phyloP scores from a whole-genome alignment of 2,888 invertebrate species.

The Chloromyia formosa region DNA sequence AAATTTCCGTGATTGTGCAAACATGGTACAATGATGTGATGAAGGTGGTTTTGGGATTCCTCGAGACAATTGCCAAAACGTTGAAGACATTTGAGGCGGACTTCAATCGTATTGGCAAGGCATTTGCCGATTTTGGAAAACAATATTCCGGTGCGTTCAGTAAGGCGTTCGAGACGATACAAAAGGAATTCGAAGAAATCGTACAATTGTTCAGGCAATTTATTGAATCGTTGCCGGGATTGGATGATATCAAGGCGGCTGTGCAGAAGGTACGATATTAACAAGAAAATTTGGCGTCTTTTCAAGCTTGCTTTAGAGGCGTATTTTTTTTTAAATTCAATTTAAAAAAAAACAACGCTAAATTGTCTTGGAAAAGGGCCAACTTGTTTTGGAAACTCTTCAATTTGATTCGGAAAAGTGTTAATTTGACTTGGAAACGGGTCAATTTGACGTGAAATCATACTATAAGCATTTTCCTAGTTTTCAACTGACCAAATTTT shows the following conservation, averaged over 20 bases:
- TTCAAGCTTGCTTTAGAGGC: too few species aligned
- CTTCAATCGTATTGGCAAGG: constrained; percentile 60
- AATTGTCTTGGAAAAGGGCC: too few species aligned
- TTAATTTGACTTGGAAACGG: too few species aligned
- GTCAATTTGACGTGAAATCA: too few species aligned
- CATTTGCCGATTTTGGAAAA: constrained; percentile 61
- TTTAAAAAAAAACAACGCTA: too few species aligned
- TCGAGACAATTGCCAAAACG: constrained; percentile 53
- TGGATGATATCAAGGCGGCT: constrained; percentile 53
- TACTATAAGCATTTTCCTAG: too few species aligned
- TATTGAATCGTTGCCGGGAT: constrained; percentile 66
- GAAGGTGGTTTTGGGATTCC: constrained; percentile 50
- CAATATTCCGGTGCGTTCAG: constrained; percentile 62
- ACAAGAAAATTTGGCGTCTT: too few species aligned
- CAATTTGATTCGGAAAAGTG: too few species aligned
- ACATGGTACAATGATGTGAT: constrained; percentile 55
- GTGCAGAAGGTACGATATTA: constrained; percentile 52
- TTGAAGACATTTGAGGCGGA: constrained; percentile 58
- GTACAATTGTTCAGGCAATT: constrained; percentile 63
- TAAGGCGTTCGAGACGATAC: constrained; percentile 63
- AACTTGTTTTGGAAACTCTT: too few species aligned
- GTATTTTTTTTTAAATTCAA: too few species aligned
- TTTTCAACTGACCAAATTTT: too few species aligned
- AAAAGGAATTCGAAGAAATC: constrained; percentile 55
- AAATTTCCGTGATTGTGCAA: constrained; percentile 53